A percentile compares a stretch with the other conserved stretches of the same genome.
These are phyloP conservation scores for Machimus rusticus DNA, from an alignment of 2,888 invertebrate genomes.

Conservation along the genomic window DNA sequence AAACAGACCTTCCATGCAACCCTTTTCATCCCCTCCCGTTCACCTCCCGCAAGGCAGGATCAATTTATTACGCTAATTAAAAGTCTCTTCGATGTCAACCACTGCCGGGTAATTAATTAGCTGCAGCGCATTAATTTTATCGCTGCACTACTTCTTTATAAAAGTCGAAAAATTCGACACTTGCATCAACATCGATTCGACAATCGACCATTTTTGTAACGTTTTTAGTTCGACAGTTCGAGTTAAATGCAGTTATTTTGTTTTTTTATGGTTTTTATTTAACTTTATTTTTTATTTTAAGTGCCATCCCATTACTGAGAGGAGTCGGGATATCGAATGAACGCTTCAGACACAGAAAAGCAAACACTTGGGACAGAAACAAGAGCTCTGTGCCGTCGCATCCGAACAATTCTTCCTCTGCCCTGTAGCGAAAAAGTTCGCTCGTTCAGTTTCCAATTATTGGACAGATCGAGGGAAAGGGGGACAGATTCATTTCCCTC, in stretches of 20 bases:
- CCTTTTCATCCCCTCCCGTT: not conserved
- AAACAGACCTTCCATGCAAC: not conserved
- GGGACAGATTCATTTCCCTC: not conserved
- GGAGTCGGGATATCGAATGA: not conserved
- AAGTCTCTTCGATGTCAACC: not conserved
- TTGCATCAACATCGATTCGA: not conserved
- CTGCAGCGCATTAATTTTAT: not conserved
- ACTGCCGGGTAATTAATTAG: not conserved
- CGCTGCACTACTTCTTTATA: not conserved
- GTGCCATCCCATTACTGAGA: not conserved
- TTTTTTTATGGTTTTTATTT: too few relatives aligned
- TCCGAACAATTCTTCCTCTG: not conserved
- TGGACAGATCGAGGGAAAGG: not conserved
- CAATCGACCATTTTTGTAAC: not conserved
- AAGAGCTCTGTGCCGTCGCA: not conserved
- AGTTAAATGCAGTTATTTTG: not conserved
- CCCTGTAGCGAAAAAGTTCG: not conserved
- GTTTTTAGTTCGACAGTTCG: not conserved
- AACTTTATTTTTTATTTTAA: not conserved
- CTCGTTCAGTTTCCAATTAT: not conserved
- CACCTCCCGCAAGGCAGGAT: not conserved
- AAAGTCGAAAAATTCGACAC: not conserved
- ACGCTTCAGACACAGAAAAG: not conserved
- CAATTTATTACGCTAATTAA: not conserved
- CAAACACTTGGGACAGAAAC: not conserved